phyloP scores from a whole-genome alignment of 2,797 vertebrate genomes.

The Gadopsis marmoratus region DNA sequence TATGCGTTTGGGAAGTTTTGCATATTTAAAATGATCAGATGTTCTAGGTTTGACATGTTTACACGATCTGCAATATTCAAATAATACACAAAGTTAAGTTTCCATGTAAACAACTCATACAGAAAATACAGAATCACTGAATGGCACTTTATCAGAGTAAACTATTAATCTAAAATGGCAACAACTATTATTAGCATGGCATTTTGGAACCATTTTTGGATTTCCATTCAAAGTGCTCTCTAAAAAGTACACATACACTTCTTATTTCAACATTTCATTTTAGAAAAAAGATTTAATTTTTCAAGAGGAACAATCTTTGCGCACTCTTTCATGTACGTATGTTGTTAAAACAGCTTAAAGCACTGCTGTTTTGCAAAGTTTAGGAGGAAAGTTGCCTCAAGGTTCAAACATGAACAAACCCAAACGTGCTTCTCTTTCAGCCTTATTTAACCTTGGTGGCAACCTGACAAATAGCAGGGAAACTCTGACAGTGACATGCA shows the following conservation, averaged over 20 bases:
- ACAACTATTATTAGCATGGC: background rate
- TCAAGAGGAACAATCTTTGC: background rate
- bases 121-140: background rate
- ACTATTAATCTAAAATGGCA: background rate
- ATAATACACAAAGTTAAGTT: background rate
- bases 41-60: background rate
- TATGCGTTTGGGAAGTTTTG: background rate
- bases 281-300: background rate
- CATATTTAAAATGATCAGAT: background rate
- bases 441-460: conserved; percentile 3
- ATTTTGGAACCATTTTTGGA: background rate
- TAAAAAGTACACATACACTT: background rate
- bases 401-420: background rate
- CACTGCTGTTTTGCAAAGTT: background rate
- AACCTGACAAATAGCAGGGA: background rate
- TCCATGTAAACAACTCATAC: background rate
- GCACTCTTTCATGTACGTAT: background rate
- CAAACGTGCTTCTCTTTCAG: conserved; percentile 1
- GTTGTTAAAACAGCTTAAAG: background rate
- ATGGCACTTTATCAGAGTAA: background rate
- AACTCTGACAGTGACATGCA: conserved; percentile 5
- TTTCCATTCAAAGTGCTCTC: background rate
- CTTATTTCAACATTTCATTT: background rate
- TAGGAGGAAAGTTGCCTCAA: background rate
- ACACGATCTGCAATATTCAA: background rate